Percentiles rank a stretch among this genome's conserved stretches.
Evolutionary conservation across 2,888 invertebrate species (phyloP).

Genomic region (Eutolmus rufibarbis): DNA sequence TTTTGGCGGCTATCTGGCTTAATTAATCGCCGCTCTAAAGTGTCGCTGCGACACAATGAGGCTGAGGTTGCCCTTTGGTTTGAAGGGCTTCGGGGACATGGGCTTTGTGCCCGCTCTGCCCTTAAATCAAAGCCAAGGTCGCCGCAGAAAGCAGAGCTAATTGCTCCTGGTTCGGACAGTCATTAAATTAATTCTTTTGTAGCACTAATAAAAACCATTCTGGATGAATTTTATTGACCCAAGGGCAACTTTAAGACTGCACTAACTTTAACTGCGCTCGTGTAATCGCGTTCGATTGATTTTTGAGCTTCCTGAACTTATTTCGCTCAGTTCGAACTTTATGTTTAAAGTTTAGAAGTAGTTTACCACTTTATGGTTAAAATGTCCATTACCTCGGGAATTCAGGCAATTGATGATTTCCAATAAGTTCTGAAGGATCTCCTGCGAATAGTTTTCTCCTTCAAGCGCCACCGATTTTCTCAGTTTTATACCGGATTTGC

Average conservation of each 20-base stretch:
- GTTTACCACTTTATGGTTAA: background rate
- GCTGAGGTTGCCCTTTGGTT: background rate
- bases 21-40: constrained; percentile 4
- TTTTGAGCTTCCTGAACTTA: background rate
- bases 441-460: background rate
- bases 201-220: background rate
- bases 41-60: background rate
- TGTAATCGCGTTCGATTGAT: background rate
- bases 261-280: background rate
- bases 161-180: background rate
- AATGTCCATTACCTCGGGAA: background rate
- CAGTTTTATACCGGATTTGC: background rate
- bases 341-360: background rate
- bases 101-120: background rate
- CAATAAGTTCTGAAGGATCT: background rate
- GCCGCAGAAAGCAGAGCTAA: background rate
- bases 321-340: background rate
- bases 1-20: background rate
- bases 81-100: background rate
- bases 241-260: background rate
- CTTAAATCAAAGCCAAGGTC: background rate
- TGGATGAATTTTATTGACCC: background rate
- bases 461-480: background rate
- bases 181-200: background rate
- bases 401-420: background rate